Conservation (phyloP, 2,113 vertebrate genomes). For the Ailurus styani region DNA sequence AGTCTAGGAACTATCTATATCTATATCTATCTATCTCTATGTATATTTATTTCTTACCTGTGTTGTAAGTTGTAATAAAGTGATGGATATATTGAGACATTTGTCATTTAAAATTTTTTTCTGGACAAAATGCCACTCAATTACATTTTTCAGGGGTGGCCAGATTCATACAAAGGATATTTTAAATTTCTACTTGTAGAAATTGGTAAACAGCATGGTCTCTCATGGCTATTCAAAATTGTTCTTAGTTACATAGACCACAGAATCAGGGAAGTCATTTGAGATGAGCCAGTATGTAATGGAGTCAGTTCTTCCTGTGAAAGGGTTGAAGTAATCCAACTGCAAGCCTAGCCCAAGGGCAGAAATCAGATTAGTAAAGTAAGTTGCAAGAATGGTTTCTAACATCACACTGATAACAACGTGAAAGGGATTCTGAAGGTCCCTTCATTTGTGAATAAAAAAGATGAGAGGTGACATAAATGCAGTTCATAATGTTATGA, state of each 20-base stretch:
- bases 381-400: neutral
- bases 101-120: neutral
- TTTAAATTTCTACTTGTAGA: neutral
- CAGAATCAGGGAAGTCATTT: neutral
- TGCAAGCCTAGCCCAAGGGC: neutral
- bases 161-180: neutral
- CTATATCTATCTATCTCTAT: neutral
- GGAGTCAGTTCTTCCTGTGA: neutral
- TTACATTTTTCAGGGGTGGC: neutral
- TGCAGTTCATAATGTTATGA: neutral
- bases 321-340: neutral
- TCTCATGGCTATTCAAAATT: neutral
- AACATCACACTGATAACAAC: neutral
- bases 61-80: neutral
- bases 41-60: neutral
- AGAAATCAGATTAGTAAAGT: constrained; percentile 5
- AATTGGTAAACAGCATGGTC: neutral
- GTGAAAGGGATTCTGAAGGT: neutral
- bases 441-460: neutral
- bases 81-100: neutral
- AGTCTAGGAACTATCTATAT: neutral
- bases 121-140: neutral
- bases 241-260: neutral
- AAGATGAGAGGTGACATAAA: neutral
- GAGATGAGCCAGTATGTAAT: neutral